These are phyloP conservation scores for Perdita meconis DNA, from an alignment of 2,888 invertebrate species.

Conservation along the genomic window DNA sequence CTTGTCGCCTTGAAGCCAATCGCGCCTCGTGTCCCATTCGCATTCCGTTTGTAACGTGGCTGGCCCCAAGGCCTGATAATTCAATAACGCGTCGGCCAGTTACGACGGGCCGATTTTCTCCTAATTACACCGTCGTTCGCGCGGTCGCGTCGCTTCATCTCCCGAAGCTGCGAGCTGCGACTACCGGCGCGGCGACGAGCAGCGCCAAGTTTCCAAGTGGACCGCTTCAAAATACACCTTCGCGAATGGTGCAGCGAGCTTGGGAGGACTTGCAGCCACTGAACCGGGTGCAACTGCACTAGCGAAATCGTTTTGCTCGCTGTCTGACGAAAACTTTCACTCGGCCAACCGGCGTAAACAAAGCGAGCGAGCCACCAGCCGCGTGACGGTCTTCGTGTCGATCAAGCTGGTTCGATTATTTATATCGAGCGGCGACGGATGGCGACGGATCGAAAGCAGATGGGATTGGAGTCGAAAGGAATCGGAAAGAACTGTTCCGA, in stretches of 20 bases:
- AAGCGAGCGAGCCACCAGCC: conserved; percentile 43
- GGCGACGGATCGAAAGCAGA: background rate
- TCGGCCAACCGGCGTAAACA: conserved; percentile 63
- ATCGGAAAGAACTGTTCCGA: no score
- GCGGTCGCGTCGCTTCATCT: conserved; percentile 1
- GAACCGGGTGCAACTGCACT: conserved; percentile 17
- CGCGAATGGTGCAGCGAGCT: no score
- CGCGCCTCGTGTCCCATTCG: conserved; percentile 72
- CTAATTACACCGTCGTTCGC: conserved; percentile 48
- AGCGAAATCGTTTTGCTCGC: conserved; percentile 41
- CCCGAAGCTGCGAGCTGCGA: background rate
- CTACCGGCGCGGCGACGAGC: no score
- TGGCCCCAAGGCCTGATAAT: conserved; percentile 60
- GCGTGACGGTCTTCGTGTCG: conserved; percentile 1
- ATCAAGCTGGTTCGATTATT: background rate
- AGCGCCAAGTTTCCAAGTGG: background rate
- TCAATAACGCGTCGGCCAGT: conserved; percentile 61
- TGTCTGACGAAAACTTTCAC: conserved; percentile 63
- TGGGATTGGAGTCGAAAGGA: no score
- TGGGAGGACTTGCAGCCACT: background rate
- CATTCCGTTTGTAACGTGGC: conserved; percentile 72
- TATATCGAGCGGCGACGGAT: background rate
- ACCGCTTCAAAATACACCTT: background rate
- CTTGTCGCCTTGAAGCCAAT: conserved; percentile 81
- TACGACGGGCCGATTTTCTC: conserved; percentile 51